Percentiles rank a stretch among this genome's conserved stretches.
Evolutionary conservation across 1,140 invertebrate species (phyloP).

Genomic region (Drosophila yakuba): DNA sequence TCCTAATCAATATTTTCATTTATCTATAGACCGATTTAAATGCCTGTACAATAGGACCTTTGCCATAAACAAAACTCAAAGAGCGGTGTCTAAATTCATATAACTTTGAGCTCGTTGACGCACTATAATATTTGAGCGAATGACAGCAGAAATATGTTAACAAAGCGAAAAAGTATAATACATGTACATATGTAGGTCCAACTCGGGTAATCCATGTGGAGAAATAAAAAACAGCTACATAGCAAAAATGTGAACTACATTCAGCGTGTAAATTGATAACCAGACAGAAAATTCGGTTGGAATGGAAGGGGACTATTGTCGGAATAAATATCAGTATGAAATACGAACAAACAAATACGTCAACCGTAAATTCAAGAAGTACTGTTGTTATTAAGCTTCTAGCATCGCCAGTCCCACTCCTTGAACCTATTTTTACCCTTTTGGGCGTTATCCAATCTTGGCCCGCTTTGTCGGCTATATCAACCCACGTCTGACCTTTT

Average conservation of each 20-base stretch:
- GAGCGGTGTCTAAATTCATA: conserved; percentile 1
- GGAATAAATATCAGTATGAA: conserved; percentile 4
- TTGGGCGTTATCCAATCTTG: conserved; percentile 13
- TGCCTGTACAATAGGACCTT: background rate
- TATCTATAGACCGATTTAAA: background rate
- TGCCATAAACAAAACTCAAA: too few species aligned
- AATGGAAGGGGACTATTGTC: background rate
- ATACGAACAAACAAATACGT: too few species aligned
- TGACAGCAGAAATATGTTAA: conserved; percentile 26
- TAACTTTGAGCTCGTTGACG: conserved; percentile 6
- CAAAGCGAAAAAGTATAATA: conserved; percentile 2
- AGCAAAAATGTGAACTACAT: conserved; percentile 19
- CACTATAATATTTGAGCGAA: conserved; percentile 12
- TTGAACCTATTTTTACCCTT: conserved; percentile 2
- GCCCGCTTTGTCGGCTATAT: conserved; percentile 21
- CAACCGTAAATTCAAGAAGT: too few species aligned
- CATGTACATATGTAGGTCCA: background rate
- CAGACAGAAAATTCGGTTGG: background rate
- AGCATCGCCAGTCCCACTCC: background rate
- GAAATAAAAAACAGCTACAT: background rate
- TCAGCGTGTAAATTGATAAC: conserved; percentile 7
- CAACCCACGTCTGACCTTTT: conserved; percentile 41
- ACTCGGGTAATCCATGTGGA: background rate
- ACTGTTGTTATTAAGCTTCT: background rate
- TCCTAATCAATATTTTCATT: conserved; percentile 4